Conservation (phyloP, 2,797 vertebrate genomes). For the Scyliorhinus canicula region DNA sequence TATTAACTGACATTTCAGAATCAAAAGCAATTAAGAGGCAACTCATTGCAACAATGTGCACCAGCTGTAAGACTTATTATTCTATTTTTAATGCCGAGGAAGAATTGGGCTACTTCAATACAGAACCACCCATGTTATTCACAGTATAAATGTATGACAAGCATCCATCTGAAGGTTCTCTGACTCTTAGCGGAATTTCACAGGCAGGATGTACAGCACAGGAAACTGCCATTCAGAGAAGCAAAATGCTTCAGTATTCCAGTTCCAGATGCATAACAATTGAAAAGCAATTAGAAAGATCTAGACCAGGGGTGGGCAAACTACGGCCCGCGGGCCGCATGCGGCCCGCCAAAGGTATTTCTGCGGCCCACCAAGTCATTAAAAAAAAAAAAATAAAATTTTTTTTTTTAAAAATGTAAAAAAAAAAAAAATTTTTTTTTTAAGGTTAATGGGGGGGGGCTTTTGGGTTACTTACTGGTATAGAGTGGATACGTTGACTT, state of each 20-base stretch:
- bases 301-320: too few species aligned
- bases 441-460: too few species aligned
- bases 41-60: neutral
- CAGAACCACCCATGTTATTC: neutral
- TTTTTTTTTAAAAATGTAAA: too few species aligned
- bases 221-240: slow-evolving; percentile 1
- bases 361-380: too few species aligned
- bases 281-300: neutral
- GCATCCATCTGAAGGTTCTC: neutral
- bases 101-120: neutral
- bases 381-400: too few species aligned
- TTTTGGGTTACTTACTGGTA: too few species aligned
- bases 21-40: neutral
- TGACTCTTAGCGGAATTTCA: neutral
- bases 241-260: neutral
- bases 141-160: neutral
- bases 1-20: neutral
- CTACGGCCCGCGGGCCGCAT: too few species aligned
- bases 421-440: too few species aligned
- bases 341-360: too few species aligned
- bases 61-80: neutral
- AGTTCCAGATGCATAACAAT: neutral
- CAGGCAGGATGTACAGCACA: neutral
- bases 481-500: too few species aligned
- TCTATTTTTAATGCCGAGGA: neutral